Base-by-base conservation (phyloP, 2,888 invertebrate genomes). In the Scaptomyza parva region DNA sequence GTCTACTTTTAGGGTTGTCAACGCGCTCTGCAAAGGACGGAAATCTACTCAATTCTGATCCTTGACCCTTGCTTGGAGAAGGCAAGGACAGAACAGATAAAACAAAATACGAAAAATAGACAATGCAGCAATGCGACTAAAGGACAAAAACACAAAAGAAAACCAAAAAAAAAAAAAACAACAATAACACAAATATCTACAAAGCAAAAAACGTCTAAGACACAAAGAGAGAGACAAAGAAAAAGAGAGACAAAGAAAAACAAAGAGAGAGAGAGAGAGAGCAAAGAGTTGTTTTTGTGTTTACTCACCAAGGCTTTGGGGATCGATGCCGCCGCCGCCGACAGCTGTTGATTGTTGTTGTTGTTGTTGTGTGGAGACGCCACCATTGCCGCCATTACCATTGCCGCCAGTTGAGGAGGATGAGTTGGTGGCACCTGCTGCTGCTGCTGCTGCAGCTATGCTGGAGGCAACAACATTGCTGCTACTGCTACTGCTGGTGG, bases 331-430 rank as follows among this genome's bases (percentile, higher is more conserved):
- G 76, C 90, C 91, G 76, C 84, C 70, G 66, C 69, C 68, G 76
- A 70, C 44, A 30, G 40, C 71, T 59, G 55, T 52, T 67, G 75
- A 53, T 41, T 80, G 88, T 50, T 82, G 60, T 55, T 80, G 73
- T 41, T 80, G 88, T 50, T 81, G 58, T 55, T 80, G 73, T 35
- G 67, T 41, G 43, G 68, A 17, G 18, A 66, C 24, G 44, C 61
- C 26, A 44, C 59, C 48, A 14, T 39, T 53, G 43, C 50, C 18
- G 95, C 61, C 12, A 9, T 24, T 24, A 7, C 28, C 62, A 28
- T 95, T 91, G 94, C 95, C 91, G 93, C 95, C 91, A 7, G 48
- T 30, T 4, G 63, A 63, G n/a, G 63, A 63, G n/a, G 60, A 54
- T 22, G 54, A 41, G 51, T 94, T 94, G 84, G 93, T 74, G 47